Evolutionary conservation across 1,140 invertebrate species (phyloP).

Genomic region (Ylistrum balloti): DNA sequence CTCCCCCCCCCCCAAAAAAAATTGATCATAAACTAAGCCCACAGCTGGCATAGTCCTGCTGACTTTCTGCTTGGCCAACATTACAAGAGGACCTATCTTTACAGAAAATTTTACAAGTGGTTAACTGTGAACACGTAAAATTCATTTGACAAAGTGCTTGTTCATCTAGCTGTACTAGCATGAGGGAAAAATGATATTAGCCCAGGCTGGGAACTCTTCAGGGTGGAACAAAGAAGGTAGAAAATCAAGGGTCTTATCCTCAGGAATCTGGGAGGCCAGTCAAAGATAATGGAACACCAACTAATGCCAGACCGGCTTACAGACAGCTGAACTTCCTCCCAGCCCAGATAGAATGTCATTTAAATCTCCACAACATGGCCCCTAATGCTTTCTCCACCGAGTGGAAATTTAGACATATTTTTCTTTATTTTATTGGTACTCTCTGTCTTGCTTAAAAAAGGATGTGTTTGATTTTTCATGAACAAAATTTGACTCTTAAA

Average conservation of each 20-base stretch:
- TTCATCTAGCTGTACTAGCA: neutral
- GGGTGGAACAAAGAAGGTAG: neutral
- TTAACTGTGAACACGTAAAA: slow-evolving; percentile 11
- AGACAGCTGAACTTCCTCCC: neutral
- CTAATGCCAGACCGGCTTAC: neutral
- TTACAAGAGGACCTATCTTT: slow-evolving; percentile 2
- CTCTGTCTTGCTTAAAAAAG: no score
- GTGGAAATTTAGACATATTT: neutral
- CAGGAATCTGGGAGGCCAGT: neutral
- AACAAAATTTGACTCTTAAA: no score
- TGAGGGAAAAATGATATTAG: neutral
- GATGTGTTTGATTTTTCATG: no score
- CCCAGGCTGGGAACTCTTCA: slow-evolving; percentile 2
- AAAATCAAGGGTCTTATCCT: slow-evolving; percentile 27
- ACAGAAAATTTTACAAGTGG: slow-evolving; percentile 8
- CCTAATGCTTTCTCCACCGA: neutral
- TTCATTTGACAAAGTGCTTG: neutral
- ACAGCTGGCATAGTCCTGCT: neutral
- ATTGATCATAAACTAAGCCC: no score
- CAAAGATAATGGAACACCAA: slow-evolving; percentile 1
- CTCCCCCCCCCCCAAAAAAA: no score
- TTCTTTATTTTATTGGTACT: neutral
- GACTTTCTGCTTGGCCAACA: slow-evolving; percentile 24
- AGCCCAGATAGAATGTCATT: slow-evolving; percentile 10
- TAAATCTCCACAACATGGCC: slow-evolving; percentile 12